Evolutionary conservation across 2,113 vertebrate species (phyloP), one percentile per base, ranked within the genome.

Genomic region (Atractosteus spatula): DNA sequence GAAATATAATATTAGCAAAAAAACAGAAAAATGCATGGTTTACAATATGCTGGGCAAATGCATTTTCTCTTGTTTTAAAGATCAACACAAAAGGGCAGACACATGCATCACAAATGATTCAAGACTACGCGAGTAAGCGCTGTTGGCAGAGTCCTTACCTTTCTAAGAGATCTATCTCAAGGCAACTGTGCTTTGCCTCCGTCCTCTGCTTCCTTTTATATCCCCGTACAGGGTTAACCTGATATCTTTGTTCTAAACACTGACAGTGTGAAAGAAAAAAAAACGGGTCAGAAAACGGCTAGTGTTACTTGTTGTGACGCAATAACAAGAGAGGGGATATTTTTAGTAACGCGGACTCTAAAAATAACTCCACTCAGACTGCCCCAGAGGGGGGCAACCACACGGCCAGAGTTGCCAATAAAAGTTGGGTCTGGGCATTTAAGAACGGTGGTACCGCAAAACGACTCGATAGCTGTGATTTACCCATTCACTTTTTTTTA

Each of bases 131-230:
- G 14, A 13, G 16, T 14, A 29, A 16, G 29, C 47, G 51, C 57
- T 42, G 55, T 66, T 42, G 12, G 10, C 64, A 13, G 4, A 16
- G 42, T 0, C 55, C 79, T 81, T 83, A 75, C 79, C 81, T 87
- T 45, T 57, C 61, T 71, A 57, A 71, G 57, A 41, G 42, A 66
- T 0, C 65, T 78, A 59, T 74, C 76, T 0, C 51, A 75, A 79
- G 79, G 86, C 82, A 43, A 80, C 83, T 89, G 84, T 86, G 88
- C 76, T 77, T 6, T 0, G 75, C 75, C 73, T 70, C 72, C 74
- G 78, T 66, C 1, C 0, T 3, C 73, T 62, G 69, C 79, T 74
- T 89, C 85, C 85, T 91, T 93, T 93, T 93, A 91, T 90, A 89
- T 66, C 76, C 77, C 16, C 17, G 67, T 61, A 64, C 43, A 59